Evolutionary conservation across 2,888 invertebrate species (phyloP).

Genomic region (Plagiodera versicolora): DNA sequence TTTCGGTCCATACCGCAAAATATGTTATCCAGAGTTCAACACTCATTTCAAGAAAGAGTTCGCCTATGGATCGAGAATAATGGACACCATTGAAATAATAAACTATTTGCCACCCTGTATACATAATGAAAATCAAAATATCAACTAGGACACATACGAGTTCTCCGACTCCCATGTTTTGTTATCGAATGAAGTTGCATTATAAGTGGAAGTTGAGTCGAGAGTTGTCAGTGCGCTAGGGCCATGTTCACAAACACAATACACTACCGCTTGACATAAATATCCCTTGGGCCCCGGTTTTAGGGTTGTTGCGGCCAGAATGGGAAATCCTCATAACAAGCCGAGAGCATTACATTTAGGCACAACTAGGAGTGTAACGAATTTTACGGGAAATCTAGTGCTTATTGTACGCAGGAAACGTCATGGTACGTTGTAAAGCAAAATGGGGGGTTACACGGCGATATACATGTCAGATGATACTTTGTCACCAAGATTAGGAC

Average conservation of each 20-base stretch:
- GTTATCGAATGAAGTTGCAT: background rate
- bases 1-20: too few relatives aligned
- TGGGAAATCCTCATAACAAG: constrained; percentile 24
- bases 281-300: constrained; percentile 26
- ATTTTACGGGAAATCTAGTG: constrained; percentile 12
- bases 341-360: constrained; percentile 16
- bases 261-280: constrained; percentile 35
- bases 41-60: too few relatives aligned
- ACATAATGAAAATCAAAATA: too few relatives aligned
- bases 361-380: constrained; percentile 12
- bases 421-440: constrained; percentile 5
- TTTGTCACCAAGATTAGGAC: background rate
- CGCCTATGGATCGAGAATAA: too few relatives aligned
- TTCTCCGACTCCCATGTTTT: background rate
- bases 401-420: constrained; percentile 14
- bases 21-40: too few relatives aligned
- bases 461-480: constrained; percentile 12
- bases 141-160: too few relatives aligned
- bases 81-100: too few relatives aligned
- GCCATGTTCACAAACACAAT: constrained; percentile 30
- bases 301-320: constrained; percentile 26
- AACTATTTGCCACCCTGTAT: too few relatives aligned
- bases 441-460: background rate
- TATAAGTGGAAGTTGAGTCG: constrained; percentile 9
- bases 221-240: constrained; percentile 21